Conservation (phyloP, 2,888 invertebrate species). For the Cremastinae sp. region DNA sequence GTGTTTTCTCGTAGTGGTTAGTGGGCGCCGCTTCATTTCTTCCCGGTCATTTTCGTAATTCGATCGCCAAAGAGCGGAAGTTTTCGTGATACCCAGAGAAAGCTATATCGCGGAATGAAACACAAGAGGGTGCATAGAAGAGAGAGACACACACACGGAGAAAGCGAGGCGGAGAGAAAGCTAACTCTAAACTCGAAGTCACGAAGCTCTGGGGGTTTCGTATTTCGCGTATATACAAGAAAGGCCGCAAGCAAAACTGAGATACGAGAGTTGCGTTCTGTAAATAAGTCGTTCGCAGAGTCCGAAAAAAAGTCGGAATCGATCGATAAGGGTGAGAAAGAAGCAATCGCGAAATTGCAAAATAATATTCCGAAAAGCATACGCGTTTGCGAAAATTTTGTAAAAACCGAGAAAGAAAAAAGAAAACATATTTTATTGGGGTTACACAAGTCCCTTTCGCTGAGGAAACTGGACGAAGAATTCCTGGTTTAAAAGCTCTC, state of each 20-base stretch:
- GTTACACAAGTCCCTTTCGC: no score
- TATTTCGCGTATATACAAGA: slow-evolving; percentile 63
- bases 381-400: no score
- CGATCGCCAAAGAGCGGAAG: slow-evolving; percentile 42
- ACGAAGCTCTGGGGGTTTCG: slow-evolving; percentile 55
- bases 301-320: neutral
- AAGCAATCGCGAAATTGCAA: slow-evolving; percentile 6
- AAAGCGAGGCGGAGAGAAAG: no score
- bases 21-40: slow-evolving; percentile 23
- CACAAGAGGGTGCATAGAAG: neutral
- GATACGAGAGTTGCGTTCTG: slow-evolving; percentile 4
- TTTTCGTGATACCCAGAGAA: slow-evolving; percentile 22
- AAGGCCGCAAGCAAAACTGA: no score
- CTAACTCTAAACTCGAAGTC: slow-evolving; percentile 13
- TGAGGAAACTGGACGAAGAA: no score
- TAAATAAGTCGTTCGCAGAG: no score
- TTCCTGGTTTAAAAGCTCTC: no score
- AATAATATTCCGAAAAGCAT: no score
- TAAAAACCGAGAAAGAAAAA: no score
- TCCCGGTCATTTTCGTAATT: slow-evolving; percentile 45
- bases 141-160: no score
- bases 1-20: slow-evolving; percentile 3
- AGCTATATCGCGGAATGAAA: slow-evolving; percentile 2
- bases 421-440: neutral
- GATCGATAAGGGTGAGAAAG: slow-evolving; percentile 16